These are phyloP conservation scores for Drymonia ruficornis DNA, from an alignment of 2,888 invertebrate species.

Conservation along the genomic window DNA sequence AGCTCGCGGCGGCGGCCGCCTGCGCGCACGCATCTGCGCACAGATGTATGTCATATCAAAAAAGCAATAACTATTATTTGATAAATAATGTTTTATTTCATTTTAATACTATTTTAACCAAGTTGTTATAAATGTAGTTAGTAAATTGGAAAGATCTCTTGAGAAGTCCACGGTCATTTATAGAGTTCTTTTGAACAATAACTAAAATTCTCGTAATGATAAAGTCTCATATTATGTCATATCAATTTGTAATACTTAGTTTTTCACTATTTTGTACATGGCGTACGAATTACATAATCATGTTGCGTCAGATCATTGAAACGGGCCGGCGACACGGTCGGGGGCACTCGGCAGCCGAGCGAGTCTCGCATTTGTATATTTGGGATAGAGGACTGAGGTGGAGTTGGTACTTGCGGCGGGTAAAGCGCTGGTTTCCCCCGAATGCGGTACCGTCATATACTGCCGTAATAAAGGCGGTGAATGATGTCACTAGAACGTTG, in stretches of 20 bases:
- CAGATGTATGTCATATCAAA: slow-evolving; percentile 79
- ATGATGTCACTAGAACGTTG: too few relatives aligned
- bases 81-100: slow-evolving; percentile 74
- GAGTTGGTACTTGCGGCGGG: not conserved
- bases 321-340: slow-evolving; percentile 26
- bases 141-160: slow-evolving; percentile 79
- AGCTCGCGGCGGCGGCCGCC: slow-evolving; percentile 13
- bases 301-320: slow-evolving; percentile 41
- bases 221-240: slow-evolving; percentile 73
- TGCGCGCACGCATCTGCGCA: slow-evolving; percentile 49
- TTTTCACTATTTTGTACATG: slow-evolving; percentile 58
- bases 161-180: slow-evolving; percentile 78
- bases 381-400: not conserved
- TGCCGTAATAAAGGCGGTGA: too few relatives aligned
- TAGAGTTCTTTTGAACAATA: slow-evolving; percentile 82
- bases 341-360: slow-evolving; percentile 9
- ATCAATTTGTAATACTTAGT: slow-evolving; percentile 68
- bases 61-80: slow-evolving; percentile 84
- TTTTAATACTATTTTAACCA: slow-evolving; percentile 82
- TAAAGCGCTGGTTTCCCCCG: too few relatives aligned
- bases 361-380: not conserved
- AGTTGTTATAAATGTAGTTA: slow-evolving; percentile 82
- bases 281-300: slow-evolving; percentile 40
- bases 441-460: too few relatives aligned
- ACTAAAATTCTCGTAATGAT: slow-evolving; percentile 59